phyloP scores from a whole-genome alignment of 64 coral and sea anemone species.

The Stichodactyla helianthus region DNA sequence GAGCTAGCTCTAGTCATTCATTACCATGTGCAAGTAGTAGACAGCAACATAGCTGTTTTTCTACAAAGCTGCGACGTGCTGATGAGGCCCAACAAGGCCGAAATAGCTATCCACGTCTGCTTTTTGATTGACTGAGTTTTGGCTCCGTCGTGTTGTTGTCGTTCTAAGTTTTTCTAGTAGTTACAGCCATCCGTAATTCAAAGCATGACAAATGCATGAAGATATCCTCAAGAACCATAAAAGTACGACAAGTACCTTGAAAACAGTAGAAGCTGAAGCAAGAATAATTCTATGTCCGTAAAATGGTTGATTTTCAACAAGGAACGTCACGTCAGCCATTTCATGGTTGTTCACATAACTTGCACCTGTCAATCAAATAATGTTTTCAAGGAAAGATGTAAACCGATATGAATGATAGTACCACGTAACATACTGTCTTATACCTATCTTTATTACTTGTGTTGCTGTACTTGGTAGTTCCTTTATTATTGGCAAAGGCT shows the following conservation, averaged over 20 bases:
- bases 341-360: constrained; percentile 81
- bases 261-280: constrained; percentile 61
- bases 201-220: background rate
- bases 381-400: background rate
- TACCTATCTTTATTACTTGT: constrained; percentile 68
- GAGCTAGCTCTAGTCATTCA: no score
- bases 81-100: no score
- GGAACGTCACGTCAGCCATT: constrained; percentile 80
- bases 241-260: constrained; percentile 44
- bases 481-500: constrained; percentile 44
- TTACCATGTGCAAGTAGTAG: no score
- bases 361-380: constrained; percentile 41
- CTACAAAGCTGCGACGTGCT: no score
- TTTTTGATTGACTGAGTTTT: no score
- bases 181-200: no score
- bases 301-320: constrained; percentile 65
- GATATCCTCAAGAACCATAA: no score
- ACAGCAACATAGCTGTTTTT: no score
- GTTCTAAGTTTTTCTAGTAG: no score
- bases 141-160: no score
- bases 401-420: no score
- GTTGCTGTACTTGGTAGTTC: constrained; percentile 39
- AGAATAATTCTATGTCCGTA: constrained; percentile 90
- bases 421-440: background rate
- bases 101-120: no score